Conservation (phyloP, 2,797 vertebrate genomes). For the Enteromius afrohamiltoni region DNA sequence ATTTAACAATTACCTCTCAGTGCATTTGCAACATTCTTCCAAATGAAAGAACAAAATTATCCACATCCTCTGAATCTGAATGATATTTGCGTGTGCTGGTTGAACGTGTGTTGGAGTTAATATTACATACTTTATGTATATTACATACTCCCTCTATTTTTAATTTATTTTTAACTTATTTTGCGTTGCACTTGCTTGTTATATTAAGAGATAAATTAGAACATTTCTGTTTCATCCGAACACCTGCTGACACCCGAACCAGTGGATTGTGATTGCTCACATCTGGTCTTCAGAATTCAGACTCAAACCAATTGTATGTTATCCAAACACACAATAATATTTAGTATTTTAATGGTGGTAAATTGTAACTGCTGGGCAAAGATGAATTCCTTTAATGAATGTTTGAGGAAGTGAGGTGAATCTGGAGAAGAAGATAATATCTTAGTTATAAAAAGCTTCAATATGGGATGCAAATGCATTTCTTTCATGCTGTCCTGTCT, state of each 20-base stretch:
- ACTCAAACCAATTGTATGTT: background rate
- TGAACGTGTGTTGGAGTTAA: background rate
- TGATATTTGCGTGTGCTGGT: background rate
- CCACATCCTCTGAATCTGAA: slow-evolving; percentile 2
- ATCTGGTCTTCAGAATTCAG: slow-evolving; percentile 14
- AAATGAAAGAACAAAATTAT: slow-evolving; percentile 28
- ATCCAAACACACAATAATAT: slow-evolving; percentile 17
- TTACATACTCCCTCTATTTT: background rate
- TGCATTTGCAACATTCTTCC: slow-evolving; percentile 31
- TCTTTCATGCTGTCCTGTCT: background rate
- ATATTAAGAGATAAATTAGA: background rate
- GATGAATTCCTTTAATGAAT: background rate
- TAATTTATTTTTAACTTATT: background rate
- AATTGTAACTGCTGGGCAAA: background rate
- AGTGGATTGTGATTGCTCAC: slow-evolving; percentile 6
- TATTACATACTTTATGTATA: background rate
- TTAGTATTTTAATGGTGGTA: background rate
- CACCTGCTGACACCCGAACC: slow-evolving; percentile 20
- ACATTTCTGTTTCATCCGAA: background rate
- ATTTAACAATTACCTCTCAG: slow-evolving; percentile 36
- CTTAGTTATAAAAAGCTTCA: background rate
- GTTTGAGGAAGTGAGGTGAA: slow-evolving; percentile 13
- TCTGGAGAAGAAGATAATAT: background rate
- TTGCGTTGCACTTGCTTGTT: background rate
- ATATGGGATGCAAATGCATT: slow-evolving; percentile 6